Evolutionary conservation across 2,113 vertebrate genomes (phyloP).

Genomic region (Eretmochelys imbricata): DNA sequence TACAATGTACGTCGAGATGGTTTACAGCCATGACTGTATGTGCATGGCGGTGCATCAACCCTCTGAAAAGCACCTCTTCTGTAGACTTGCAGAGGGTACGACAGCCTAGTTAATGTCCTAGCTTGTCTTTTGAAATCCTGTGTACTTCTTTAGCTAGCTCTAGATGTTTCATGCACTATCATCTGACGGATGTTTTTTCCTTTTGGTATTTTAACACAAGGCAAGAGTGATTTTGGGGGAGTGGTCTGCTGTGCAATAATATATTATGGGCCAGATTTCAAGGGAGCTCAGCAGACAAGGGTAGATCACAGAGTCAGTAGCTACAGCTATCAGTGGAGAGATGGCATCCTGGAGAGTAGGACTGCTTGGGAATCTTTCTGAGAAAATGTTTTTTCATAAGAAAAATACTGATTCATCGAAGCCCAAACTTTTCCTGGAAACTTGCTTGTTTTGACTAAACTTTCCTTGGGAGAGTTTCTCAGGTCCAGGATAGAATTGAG

Average conservation of each 20-base stretch:
- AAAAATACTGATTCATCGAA: neutral
- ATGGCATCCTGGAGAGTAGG: neutral
- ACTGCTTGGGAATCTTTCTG: neutral
- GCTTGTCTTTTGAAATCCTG: neutral
- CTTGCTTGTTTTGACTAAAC: neutral
- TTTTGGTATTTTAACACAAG: neutral
- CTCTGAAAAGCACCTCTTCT: neutral
- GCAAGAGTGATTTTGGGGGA: neutral
- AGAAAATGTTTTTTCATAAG: neutral
- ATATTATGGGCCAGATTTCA: neutral
- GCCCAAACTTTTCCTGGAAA: neutral
- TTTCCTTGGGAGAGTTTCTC: neutral
- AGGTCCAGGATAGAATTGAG: neutral
- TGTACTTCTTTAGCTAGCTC: neutral
- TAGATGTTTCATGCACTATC: neutral
- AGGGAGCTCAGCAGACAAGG: neutral
- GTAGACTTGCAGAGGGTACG: neutral
- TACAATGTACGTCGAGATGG: neutral
- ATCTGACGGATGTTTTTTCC: neutral
- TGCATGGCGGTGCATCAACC: accelerated
- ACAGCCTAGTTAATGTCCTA: neutral
- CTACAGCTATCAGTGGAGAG: accelerated
- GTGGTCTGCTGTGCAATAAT: neutral
- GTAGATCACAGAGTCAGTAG: neutral
- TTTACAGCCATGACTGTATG: neutral